Percentiles rank a stretch among this genome's conserved stretches.
Evolutionary conservation across 2,888 invertebrate genomes (phyloP).

Genomic region (Melitaea athalia): DNA sequence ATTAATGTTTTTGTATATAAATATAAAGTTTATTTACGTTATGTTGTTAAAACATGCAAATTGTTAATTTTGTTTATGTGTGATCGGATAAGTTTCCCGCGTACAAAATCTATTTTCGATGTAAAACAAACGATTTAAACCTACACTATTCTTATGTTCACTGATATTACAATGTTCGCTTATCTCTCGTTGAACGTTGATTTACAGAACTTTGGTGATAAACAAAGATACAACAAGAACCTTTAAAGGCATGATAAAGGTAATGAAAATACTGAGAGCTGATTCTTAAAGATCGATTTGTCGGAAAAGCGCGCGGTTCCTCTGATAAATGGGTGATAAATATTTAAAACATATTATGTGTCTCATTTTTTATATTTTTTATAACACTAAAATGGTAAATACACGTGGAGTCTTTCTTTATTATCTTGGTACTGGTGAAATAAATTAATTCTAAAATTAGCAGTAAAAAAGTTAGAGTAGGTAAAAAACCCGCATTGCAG

Average conservation of each 20-base stretch:
- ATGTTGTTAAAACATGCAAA: not conserved
- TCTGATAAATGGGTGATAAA: not conserved
- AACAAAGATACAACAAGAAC: slow-evolving; percentile 4
- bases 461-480: no score
- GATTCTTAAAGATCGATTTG: no score
- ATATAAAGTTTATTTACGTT: not conserved
- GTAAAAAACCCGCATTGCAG: no score
- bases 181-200: slow-evolving; percentile 33
- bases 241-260: not conserved
- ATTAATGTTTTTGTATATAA: not conserved
- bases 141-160: slow-evolving; percentile 4
- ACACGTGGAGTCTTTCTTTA: no score
- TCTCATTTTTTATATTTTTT: no score
- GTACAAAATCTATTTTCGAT: not conserved
- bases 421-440: no score
- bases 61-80: not conserved
- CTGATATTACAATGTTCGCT: slow-evolving; percentile 24
- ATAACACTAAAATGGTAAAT: no score
- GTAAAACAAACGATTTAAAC: not conserved
- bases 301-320: no score
- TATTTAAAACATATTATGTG: not conserved
- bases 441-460: no score
- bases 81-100: slow-evolving; percentile 3
- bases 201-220: slow-evolving; percentile 26
- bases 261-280: no score